Evolutionary conservation across 2,113 vertebrate genomes (phyloP).

Genomic region (Phyllostomus hastatus): DNA sequence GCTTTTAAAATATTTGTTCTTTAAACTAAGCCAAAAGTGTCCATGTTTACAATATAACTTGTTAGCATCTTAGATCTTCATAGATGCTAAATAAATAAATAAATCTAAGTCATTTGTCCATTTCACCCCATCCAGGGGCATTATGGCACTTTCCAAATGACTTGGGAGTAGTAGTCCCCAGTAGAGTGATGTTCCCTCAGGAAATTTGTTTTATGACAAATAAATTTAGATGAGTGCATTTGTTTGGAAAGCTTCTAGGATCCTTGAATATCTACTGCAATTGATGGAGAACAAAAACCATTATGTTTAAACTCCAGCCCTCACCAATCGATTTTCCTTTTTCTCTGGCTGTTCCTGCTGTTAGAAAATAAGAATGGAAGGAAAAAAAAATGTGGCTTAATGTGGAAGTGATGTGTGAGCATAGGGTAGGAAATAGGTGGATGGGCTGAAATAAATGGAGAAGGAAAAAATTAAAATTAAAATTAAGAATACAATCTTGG

Average conservation of each 20-base stretch:
- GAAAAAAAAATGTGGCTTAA: background rate
- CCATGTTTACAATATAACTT: background rate
- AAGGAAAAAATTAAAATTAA: background rate
- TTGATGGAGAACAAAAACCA: background rate
- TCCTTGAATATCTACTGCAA: background rate
- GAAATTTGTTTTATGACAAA: conserved; percentile 40
- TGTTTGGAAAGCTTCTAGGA: background rate
- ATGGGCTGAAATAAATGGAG: background rate
- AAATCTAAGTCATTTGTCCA: background rate
- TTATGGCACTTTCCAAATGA: background rate
- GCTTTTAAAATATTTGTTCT: conserved; percentile 48
- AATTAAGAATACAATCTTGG: background rate
- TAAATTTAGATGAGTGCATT: conserved; percentile 7
- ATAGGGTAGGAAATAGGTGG: background rate
- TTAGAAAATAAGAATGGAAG: background rate
- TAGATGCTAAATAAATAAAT: background rate
- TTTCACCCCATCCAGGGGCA: background rate
- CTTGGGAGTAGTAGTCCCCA: background rate
- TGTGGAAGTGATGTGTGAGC: background rate
- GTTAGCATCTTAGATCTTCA: background rate
- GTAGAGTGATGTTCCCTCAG: background rate
- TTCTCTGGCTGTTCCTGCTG: background rate
- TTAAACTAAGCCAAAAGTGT: conserved; percentile 28
- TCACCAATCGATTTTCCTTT: background rate
- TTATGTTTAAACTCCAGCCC: background rate